Evolutionary conservation across 2,113 vertebrate genomes (phyloP).

Genomic region (Channa argus): DNA sequence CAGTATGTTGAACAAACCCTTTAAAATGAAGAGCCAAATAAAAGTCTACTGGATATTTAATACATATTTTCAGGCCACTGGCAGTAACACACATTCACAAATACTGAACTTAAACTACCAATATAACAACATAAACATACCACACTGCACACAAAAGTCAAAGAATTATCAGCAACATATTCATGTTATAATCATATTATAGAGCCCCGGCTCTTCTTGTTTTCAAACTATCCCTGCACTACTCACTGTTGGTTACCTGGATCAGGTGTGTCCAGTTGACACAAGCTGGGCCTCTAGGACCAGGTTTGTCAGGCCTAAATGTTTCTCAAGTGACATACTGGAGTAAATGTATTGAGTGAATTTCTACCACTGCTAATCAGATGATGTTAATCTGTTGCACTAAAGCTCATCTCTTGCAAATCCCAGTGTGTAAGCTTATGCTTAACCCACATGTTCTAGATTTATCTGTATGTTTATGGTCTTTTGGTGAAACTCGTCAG

Average conservation of each 20-base stretch:
- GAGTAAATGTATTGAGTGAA: conserved; percentile 5
- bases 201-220: too few relatives aligned
- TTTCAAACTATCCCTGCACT: too few relatives aligned
- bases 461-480: conserved; percentile 25
- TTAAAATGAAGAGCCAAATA: neutral
- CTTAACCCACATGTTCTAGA: conserved; percentile 50
- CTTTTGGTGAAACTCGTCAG: conserved; percentile 28
- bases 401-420: conserved; percentile 67
- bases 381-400: conserved; percentile 63
- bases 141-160: neutral
- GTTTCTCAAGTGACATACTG: neutral
- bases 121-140: neutral
- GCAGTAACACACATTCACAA: neutral
- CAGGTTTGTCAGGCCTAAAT: too few relatives aligned
- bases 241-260: too few relatives aligned
- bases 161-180: neutral
- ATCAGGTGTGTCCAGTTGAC: too few relatives aligned
- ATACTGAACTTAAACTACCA: neutral
- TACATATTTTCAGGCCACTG: neutral
- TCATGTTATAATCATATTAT: too few relatives aligned
- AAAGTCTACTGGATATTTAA: neutral
- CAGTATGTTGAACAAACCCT: neutral
- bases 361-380: conserved; percentile 36
- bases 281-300: too few relatives aligned
- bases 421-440: conserved; percentile 59